Conservation (phyloP, 2,113 vertebrate species). For the Platysternon megacephalum region DNA sequence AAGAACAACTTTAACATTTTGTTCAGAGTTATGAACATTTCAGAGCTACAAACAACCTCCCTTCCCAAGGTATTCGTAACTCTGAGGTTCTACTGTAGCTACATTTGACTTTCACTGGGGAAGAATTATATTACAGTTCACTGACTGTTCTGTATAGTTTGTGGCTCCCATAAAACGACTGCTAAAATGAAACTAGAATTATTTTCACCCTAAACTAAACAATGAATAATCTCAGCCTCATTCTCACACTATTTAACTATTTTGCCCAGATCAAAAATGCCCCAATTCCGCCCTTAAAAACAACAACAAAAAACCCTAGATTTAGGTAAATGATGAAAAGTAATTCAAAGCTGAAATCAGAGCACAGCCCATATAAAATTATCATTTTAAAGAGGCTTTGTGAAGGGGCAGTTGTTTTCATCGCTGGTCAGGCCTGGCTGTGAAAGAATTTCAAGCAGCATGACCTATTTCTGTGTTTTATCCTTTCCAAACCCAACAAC, state of each 20-base stretch:
- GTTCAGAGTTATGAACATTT: neutral
- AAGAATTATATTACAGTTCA: neutral
- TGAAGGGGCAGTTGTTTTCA: conserved; percentile 5
- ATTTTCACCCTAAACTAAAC: neutral
- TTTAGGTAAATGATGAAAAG: neutral
- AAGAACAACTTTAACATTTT: neutral
- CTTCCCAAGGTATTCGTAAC: neutral
- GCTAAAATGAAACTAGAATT: neutral
- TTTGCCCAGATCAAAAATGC: neutral
- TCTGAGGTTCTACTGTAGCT: neutral
- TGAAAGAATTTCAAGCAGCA: conserved; percentile 26
- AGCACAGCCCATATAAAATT: neutral
- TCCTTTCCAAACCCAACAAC: neutral
- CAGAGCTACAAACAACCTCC: neutral
- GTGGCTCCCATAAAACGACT: neutral
- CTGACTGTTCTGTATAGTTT: neutral
- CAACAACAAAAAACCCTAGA: neutral
- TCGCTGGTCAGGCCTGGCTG: neutral
- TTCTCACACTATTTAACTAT: neutral
- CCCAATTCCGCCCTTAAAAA: neutral
- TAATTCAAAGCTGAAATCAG: neutral
- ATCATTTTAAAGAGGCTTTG: neutral
- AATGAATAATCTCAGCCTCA: neutral
- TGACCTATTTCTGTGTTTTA: neutral
- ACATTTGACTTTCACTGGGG: neutral